Percentiles rank a stretch among this genome's conserved stretches.
Evolutionary conservation across 2,888 invertebrate species (phyloP).

Genomic region (Aspidapion aeneum): DNA sequence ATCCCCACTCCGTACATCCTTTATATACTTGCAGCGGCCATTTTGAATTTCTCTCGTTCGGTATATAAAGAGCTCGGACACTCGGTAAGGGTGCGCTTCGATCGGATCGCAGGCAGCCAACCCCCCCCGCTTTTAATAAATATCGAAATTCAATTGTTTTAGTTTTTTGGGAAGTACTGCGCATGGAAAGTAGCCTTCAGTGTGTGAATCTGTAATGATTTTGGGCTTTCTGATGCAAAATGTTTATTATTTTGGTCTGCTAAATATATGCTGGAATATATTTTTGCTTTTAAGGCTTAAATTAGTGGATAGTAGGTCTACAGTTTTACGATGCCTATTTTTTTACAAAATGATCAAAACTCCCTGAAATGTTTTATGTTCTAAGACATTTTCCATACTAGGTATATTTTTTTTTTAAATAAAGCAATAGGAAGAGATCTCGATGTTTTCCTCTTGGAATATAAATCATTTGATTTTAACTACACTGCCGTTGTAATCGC

Average conservation of each 20-base stretch:
- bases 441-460: too few species aligned
- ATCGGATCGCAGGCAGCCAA: conserved; percentile 12
- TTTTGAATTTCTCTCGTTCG: conserved; percentile 23
- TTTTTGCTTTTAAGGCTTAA: too few species aligned
- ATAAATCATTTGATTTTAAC: too few species aligned
- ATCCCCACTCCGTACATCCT: conserved; percentile 1
- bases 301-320: too few species aligned
- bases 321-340: too few species aligned
- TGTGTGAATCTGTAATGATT: conserved; percentile 8
- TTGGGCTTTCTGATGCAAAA: conserved; percentile 6
- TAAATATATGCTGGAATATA: neutral
- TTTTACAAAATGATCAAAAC: too few species aligned
- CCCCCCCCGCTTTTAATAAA: conserved; percentile 20
- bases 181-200: neutral
- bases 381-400: too few species aligned
- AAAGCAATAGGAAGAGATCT: too few species aligned
- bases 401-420: too few species aligned
- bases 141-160: conserved; percentile 19
- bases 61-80: neutral
- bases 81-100: neutral
- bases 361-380: too few species aligned
- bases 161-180: conserved; percentile 6
- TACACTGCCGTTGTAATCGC: too few species aligned
- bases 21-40: conserved; percentile 24
- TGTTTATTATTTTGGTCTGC: neutral